Conservation (phyloP, 2,797 vertebrate species). For the Fratercula arctica region DNA sequence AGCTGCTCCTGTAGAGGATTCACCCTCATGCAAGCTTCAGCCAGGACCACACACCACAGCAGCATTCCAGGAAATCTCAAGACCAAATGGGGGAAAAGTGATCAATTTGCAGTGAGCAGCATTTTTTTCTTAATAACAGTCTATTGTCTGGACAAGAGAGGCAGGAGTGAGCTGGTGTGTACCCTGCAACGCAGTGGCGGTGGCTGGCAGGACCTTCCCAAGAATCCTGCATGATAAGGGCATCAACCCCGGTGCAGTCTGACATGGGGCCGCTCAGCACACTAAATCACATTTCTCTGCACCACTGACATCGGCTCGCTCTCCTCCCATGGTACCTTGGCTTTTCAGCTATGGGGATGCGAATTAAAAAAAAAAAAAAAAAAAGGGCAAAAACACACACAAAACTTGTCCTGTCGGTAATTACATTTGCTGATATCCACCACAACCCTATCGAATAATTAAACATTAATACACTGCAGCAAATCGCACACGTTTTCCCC, state of each 20-base stretch:
- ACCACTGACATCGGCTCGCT: not conserved
- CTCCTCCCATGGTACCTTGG: not conserved
- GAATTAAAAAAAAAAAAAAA: not conserved
- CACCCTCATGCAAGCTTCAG: not conserved
- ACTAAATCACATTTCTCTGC: not conserved
- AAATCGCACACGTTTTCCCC: rapidly evolving
- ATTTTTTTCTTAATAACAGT: not conserved
- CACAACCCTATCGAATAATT: not conserved
- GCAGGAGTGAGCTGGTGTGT: not conserved
- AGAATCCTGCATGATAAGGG: not conserved
- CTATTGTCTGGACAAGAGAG: not conserved
- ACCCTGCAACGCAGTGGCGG: not conserved
- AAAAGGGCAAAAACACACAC: no score
- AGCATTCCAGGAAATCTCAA: not conserved
- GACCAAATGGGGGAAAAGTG: not conserved
- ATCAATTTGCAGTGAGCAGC: not conserved
- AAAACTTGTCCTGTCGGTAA: not conserved
- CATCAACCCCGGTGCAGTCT: not conserved
- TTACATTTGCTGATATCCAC: not conserved
- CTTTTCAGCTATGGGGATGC: not conserved
- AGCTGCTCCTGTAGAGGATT: not conserved
- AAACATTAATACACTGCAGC: not conserved
- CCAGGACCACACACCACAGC: not conserved
- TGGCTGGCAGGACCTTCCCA: not conserved
- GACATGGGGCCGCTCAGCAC: not conserved